Base-by-base conservation (phyloP, 2,113 vertebrate species). In the Serinus canaria region DNA sequence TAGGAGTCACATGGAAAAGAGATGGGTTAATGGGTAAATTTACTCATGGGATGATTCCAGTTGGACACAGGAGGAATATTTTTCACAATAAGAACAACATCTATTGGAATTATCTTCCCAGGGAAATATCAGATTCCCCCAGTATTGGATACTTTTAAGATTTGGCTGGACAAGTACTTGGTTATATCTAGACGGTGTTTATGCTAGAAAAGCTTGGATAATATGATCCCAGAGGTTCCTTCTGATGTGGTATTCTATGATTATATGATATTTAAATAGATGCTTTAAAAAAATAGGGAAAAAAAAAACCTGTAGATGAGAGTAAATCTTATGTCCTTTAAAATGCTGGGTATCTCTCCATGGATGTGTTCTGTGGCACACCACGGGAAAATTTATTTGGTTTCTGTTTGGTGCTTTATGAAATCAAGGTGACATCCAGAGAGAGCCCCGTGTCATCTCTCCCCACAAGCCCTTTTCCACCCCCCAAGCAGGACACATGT, bases 381-480 rank as follows among this genome's bases (percentile, higher is more conserved):
- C 30, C 0, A 1, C 22, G 9, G 69, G 12, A 58, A 87, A 89
- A 60, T 74, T 14, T 15, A 20, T 23, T 50, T 58, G 22, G 15
- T 15, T 13, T 67, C 30, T 44, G 44, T 59, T 44, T 35, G 10
- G 27, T 75, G 24, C 25, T 84, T 56, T 44, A 27, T 37, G 17
- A 79, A 79, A 63, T 41, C 3, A 1, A 56, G 28, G 11, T 59
- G 44, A 43, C 12, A 39, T 22, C 25, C 30, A 83, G 44, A 76
- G 81, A 69, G 6, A 73, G 5, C 5, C 30, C n/a, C 76, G 27
- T 9, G 24, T 33, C 39, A 35, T 30, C 30, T 50, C 11, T 59
- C 2, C 18, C 28, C 8, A 0, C 14, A 28, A 13, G 14, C 2
- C 6, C 10, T 24, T 15, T 59, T 43, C 33, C 1, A 3, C 1